Evolutionary conservation across 2,797 vertebrate genomes (phyloP), one percentile per base, ranked within the genome.

Genomic region (Crenichthys baileyi): DNA sequence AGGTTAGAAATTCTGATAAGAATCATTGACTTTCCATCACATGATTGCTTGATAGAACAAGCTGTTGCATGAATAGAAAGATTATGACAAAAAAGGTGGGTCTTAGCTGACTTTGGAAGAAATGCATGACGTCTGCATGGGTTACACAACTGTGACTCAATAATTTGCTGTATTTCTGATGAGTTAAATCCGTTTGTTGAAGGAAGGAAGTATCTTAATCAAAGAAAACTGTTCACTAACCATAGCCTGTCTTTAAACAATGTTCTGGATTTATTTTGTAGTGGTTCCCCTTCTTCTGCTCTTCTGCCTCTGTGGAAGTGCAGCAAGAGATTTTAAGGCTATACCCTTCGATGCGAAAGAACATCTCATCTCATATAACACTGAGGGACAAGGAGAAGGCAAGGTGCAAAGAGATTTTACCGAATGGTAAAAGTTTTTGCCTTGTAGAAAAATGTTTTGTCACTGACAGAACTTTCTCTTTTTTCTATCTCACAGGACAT

Each of bases 241-340:
- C 7, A 41, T 12, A 16, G 22, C 61, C 29, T 41, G 6, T 73
- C 13, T 41, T 48, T 78, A 29, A 84, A 20, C 20, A 53, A n/a
- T 26, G 31, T 61, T 72, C 8, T 80, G 0, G 81, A 46, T 70
- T 29, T 85, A 73, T 89, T 77, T 78, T 72, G 0, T 82, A 99
- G 98, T 99, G 90, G 2, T 98, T 51, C 98, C 97, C 0, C 94
- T 98, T n/a, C 81, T 99, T 46, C 89, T 99, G 90, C 89, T 99
- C 72, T 91, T 96, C 65, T 99, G 97, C 83, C 90, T 94, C 0
- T 97, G 96, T 53, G 96, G 97, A 84, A 92, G 80, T 24, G 70
- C 75, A 0, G 87, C 85, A 0, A 95, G 94, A 86, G 87, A 1
- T 83, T 97, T 96, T 79, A 95, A 96, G 0, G 44, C 92, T 7